Conservation (phyloP, 2,797 vertebrate genomes). For the Sebastes itinus region DNA sequence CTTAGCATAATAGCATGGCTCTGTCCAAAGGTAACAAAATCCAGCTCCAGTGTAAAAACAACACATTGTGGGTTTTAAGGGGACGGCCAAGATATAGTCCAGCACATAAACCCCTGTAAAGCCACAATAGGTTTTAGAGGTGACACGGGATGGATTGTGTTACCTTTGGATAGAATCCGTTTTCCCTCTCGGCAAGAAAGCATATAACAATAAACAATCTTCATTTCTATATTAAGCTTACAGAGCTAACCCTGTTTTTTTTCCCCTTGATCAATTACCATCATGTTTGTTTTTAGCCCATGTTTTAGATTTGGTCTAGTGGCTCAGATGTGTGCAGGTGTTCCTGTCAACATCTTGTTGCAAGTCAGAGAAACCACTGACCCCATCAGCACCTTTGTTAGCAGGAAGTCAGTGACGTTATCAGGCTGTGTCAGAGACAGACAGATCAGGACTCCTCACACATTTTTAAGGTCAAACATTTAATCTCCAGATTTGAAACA, state of each 20-base stretch:
- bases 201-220: background rate
- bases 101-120: background rate
- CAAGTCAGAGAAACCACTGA: background rate
- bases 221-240: background rate
- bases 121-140: background rate
- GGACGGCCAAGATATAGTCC: background rate
- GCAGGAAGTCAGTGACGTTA: constrained; percentile 7
- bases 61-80: background rate
- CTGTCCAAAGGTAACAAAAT: background rate
- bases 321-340: background rate
- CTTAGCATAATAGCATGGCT: background rate
- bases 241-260: background rate
- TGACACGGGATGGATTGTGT: background rate
- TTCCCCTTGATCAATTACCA: background rate
- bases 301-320: background rate
- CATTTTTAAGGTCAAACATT: background rate
- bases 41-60: background rate
- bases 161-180: background rate
- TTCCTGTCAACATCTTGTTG: constrained; percentile 9
- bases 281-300: background rate
- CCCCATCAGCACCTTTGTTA: background rate
- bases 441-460: background rate
- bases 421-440: background rate
- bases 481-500: background rate
- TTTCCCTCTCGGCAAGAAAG: background rate